These are phyloP conservation scores for Clostera curtula DNA, from an alignment of 2,888 invertebrate species.

Conservation along the genomic window DNA sequence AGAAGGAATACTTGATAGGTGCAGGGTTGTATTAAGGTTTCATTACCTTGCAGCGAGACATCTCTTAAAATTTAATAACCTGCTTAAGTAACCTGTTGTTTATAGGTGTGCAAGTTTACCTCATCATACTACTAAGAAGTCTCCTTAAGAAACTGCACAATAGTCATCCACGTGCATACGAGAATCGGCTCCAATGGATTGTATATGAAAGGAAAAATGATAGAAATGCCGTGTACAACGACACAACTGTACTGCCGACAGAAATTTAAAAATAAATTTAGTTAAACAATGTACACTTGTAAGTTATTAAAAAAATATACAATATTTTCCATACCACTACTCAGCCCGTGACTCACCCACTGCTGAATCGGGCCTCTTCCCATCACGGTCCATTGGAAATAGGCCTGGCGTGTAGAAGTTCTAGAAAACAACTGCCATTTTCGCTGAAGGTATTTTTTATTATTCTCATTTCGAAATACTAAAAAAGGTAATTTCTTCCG, in stretches of 20 bases:
- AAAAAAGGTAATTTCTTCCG: not conserved
- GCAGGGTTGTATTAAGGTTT: too few relatives aligned
- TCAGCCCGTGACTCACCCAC: too few relatives aligned
- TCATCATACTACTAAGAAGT: constrained; percentile 43
- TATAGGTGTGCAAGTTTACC: constrained; percentile 47
- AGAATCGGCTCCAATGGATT: constrained; percentile 51
- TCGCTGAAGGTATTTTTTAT: not conserved
- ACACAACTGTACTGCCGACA: constrained; percentile 23
- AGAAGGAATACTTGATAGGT: too few relatives aligned
- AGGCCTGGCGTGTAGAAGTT: too few relatives aligned
- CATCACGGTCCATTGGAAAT: too few relatives aligned
- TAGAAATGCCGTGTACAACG: constrained; percentile 26
- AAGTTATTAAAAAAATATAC: too few relatives aligned
- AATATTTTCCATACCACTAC: too few relatives aligned
- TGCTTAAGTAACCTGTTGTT: not conserved
- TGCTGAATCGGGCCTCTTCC: too few relatives aligned
- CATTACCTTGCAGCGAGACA: too few relatives aligned
- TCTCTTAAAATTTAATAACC: too few relatives aligned
- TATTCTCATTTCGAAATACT: not conserved
- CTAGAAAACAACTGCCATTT: too few relatives aligned
- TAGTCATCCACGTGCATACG: constrained; percentile 32
- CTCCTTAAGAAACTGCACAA: constrained; percentile 43
- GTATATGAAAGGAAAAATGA: constrained; percentile 40
- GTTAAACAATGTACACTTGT: not conserved
- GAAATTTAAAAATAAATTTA: constrained; percentile 8